These are phyloP conservation scores for Crotalus tigris DNA, from an alignment of 2,113 vertebrate genomes.

Conservation along the genomic window DNA sequence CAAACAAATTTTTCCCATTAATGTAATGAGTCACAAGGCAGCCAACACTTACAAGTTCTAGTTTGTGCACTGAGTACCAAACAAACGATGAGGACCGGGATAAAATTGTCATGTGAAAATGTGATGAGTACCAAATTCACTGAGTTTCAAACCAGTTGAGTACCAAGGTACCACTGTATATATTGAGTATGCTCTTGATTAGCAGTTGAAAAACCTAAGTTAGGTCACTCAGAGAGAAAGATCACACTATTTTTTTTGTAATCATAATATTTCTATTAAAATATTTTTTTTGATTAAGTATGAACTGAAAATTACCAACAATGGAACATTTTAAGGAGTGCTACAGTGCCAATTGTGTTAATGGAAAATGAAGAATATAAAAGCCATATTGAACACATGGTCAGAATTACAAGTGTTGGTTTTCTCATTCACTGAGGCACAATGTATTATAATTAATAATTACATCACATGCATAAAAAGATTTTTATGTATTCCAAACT, in stretches of 20 bases:
- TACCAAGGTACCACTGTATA: neutral
- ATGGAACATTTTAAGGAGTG: neutral
- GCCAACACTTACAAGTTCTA: neutral
- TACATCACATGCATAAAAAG: neutral
- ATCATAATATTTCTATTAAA: neutral
- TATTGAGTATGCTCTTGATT: neutral
- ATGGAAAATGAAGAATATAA: neutral
- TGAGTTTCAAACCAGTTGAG: neutral
- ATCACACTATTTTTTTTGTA: slow-evolving; percentile 10
- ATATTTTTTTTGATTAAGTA: slow-evolving; percentile 49
- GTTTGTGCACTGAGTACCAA: neutral
- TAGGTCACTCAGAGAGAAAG: neutral
- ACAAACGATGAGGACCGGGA: neutral
- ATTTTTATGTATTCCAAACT: neutral
- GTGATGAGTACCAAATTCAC: neutral
- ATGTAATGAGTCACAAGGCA: neutral
- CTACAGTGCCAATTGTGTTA: neutral
- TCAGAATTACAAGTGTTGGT: neutral
- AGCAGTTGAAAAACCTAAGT: neutral
- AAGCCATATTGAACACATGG: neutral
- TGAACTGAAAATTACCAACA: neutral
- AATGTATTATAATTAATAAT: neutral
- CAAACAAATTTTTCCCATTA: neutral
- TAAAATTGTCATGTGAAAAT: neutral
- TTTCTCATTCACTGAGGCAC: neutral